Conservation (phyloP, 2,113 vertebrate species). For the Drymodes brunneopygia region DNA sequence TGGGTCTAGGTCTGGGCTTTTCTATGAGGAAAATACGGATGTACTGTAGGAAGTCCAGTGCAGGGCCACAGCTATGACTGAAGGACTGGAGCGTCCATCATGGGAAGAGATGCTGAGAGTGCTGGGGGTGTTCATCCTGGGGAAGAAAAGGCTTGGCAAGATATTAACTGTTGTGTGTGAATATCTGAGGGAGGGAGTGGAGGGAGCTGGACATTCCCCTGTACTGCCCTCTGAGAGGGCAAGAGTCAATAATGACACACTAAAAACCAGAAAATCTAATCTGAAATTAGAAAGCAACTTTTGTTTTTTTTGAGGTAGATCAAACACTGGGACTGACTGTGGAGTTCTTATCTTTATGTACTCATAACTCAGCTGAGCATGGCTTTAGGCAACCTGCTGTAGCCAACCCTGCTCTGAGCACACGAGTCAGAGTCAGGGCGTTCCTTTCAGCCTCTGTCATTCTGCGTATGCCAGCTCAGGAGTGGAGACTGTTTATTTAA, state of each 20-base stretch:
- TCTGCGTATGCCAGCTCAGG: background rate
- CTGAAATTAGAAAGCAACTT: background rate
- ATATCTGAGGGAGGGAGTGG: background rate
- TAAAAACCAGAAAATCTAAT: background rate
- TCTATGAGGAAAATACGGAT: background rate
- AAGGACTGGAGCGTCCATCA: background rate
- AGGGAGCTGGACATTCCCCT: background rate
- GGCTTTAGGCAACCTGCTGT: background rate
- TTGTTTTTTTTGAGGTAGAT: background rate
- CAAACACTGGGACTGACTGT: background rate
- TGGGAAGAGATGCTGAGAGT: background rate
- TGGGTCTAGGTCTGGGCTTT: background rate
- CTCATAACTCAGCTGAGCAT: background rate
- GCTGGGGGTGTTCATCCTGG: background rate
- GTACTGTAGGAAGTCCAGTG: background rate
- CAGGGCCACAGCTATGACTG: background rate
- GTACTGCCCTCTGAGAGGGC: background rate
- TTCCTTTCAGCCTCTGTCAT: background rate
- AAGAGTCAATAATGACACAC: background rate
- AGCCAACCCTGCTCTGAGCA: background rate
- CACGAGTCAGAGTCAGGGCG: too few relatives aligned
- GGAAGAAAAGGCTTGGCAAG: background rate
- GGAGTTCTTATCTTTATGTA: background rate
- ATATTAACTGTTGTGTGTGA: rapidly evolving
- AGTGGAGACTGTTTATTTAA: background rate